phyloP scores from a whole-genome alignment of 2,797 vertebrate species.

The Falco concolor region DNA sequence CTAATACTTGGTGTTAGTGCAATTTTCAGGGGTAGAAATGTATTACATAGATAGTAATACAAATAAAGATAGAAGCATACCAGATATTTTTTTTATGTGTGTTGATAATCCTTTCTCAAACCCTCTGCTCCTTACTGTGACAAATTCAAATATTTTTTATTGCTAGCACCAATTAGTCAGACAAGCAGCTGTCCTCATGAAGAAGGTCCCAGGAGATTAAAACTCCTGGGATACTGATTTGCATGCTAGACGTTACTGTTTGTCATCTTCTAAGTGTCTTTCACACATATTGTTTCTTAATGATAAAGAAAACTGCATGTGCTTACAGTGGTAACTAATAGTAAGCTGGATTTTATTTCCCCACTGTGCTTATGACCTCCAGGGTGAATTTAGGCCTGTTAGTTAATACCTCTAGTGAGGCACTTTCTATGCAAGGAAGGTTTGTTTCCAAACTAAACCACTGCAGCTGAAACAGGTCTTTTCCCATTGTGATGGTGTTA shows the following conservation, averaged over 20 bases:
- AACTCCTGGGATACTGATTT: background rate
- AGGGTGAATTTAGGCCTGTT: background rate
- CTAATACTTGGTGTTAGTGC: background rate
- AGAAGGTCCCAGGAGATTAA: background rate
- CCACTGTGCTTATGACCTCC: background rate
- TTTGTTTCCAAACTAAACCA: background rate
- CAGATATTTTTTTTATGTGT: background rate
- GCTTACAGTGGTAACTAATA: background rate
- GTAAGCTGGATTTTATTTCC: background rate
- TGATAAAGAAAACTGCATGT: background rate
- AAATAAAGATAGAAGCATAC: background rate
- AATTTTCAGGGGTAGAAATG: background rate
- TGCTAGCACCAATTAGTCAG: background rate
- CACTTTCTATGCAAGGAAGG: background rate
- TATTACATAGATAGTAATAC: background rate
- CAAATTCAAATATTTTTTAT: slow-evolving; percentile 12
- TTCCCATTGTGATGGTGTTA: background rate
- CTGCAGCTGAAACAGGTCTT: background rate
- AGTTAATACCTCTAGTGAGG: background rate
- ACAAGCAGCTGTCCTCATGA: background rate
- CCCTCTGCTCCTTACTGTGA: background rate
- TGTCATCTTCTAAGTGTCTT: background rate
- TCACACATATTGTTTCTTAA: background rate
- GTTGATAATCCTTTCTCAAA: background rate
- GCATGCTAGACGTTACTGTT: background rate